Evolutionary conservation across 2,113 vertebrate genomes (phyloP).

Genomic region (Plectropomus leopardus): DNA sequence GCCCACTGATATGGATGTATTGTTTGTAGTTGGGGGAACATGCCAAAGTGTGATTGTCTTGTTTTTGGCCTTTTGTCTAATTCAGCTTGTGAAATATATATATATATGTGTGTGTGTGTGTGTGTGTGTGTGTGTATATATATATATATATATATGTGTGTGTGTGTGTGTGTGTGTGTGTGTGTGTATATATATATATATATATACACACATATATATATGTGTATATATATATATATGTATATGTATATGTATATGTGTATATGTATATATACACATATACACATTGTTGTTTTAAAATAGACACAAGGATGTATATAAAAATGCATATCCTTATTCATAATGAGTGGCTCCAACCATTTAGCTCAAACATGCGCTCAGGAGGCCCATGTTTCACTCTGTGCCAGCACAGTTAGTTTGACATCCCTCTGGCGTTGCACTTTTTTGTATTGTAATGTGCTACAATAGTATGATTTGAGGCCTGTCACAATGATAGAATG

Average conservation of each 20-base stretch:
- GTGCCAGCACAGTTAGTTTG: slow-evolving; percentile 15
- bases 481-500: slow-evolving; percentile 14
- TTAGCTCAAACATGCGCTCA: slow-evolving; percentile 42
- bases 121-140: no score
- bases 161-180: no score
- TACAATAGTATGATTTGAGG: slow-evolving; percentile 16
- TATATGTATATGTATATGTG: no score
- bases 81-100: slow-evolving; percentile 61
- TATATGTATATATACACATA: no score
- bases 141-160: no score
- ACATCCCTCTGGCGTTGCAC: neutral
- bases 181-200: no score
- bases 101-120: no score
- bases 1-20: slow-evolving; percentile 59
- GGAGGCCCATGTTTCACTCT: slow-evolving; percentile 20
- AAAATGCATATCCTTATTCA: neutral
- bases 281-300: neutral
- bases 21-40: slow-evolving; percentile 62
- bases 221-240: no score
- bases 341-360: slow-evolving; percentile 22
- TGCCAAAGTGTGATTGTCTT: slow-evolving; percentile 47
- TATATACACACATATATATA: no score
- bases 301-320: neutral
- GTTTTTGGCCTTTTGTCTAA: slow-evolving; percentile 53
- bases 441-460: slow-evolving; percentile 14